Evolutionary conservation across 2,888 invertebrate genomes (phyloP), one percentile per base, ranked within the genome.

Genomic region (Lepas anatifera): DNA sequence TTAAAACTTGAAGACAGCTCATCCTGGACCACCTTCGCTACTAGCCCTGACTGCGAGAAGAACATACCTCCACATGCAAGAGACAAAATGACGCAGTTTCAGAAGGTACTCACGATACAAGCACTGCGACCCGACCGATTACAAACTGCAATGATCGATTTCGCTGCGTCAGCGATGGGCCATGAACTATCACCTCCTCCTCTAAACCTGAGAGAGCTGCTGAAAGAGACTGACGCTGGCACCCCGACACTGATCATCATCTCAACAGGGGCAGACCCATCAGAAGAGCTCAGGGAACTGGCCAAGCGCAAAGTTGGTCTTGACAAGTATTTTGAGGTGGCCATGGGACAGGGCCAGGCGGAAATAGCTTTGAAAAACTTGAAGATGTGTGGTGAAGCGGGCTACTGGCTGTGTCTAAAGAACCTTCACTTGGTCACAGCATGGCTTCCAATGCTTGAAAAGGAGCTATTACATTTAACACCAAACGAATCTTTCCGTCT

Each of bases 251-350:
- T 99, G 67, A 83, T 98, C 75, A 85, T 97, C 68, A 87, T 91
- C 52, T 89, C 92, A 69, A 87, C 93, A 35, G 97, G 96, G 48
- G 89, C 90, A 48, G 97, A 98, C 83, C 96, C 95, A 29, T 89
- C 94, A 0, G 85, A 86, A 32, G 93, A 94, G 78, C 83, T 95
- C 16, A 83, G 85, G 71, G 85, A 87, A 67, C 79, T 90, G 52
- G 89, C 89, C 0, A 77, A 81, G 18, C 82, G 78, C 39, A 78
- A 78, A 1, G 78, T 84, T 27, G 83, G 83, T 13, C 74, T 80
- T 72, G 81, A 77, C 76, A 83, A 80, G 80, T 87, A 81, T 77
- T 81, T 79, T 72, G 88, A 89, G 81, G 84, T 92, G 70, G 88
- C 92, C 4, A 86, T 92, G 82, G 92, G 92, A 8, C 88, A 89